These are phyloP conservation scores for Melanotus villosus DNA, from an alignment of 2,888 invertebrate species.

Conservation along the genomic window DNA sequence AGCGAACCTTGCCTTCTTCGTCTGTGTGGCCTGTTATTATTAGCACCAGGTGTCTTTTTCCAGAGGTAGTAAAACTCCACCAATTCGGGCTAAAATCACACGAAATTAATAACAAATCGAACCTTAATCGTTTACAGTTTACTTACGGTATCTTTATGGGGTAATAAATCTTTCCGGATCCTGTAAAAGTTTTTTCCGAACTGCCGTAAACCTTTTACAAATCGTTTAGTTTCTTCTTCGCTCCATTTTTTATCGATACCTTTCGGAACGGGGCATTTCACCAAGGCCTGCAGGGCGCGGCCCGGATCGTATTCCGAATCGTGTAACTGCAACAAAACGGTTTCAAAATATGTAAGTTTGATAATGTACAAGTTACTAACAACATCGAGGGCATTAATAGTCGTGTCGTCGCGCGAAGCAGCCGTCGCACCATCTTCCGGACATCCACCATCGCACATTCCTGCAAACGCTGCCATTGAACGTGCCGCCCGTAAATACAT, in stretches of 20 bases:
- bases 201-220: conserved; percentile 97
- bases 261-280: conserved; percentile 97
- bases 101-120: conserved; percentile 6
- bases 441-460: conserved; percentile 98
- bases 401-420: conserved; percentile 97
- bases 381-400: conserved; percentile 96
- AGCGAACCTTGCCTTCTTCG: conserved; percentile 89
- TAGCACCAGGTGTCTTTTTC: conserved; percentile 99
- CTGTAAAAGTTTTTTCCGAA: conserved; percentile 99
- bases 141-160: conserved; percentile 94
- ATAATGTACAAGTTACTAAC: conserved; percentile 68
- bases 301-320: conserved; percentile 97
- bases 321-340: conserved; percentile 81
- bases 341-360: not conserved
- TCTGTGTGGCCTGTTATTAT: conserved; percentile 95
- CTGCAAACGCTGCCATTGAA: conserved; percentile 97
- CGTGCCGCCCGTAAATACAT: conserved; percentile 98
- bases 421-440: conserved; percentile 98
- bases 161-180: conserved; percentile 95
- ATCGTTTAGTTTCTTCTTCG: conserved; percentile 97
- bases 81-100: conserved; percentile 83
- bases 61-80: conserved; percentile 99
- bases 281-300: conserved; percentile 94
- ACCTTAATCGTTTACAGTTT: not conserved
- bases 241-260: conserved; percentile 98